Evolutionary conservation across 2,113 vertebrate genomes (phyloP).

Genomic region (Pseudorhombus dupliciocellatus): DNA sequence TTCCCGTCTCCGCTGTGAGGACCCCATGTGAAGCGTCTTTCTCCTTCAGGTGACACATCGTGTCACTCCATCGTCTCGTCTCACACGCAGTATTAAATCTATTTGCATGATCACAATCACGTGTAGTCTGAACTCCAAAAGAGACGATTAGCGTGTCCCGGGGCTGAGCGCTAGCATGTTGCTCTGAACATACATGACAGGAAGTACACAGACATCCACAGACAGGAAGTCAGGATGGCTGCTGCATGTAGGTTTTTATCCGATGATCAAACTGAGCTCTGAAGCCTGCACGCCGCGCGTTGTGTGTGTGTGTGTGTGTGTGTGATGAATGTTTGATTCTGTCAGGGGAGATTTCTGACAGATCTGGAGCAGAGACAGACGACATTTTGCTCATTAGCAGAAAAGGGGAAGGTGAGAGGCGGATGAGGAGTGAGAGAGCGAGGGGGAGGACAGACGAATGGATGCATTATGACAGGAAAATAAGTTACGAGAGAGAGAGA

Average conservation of each 20-base stretch:
- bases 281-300: too few species aligned
- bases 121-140: neutral
- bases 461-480: slow-evolving; percentile 9
- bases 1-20: neutral
- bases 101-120: neutral
- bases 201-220: neutral
- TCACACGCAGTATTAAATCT: slow-evolving; percentile 1
- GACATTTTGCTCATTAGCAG: slow-evolving; percentile 64
- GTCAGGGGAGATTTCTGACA: slow-evolving; percentile 69
- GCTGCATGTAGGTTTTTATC: slow-evolving; percentile 22
- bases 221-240: neutral
- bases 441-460: slow-evolving; percentile 32
- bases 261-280: slow-evolving; percentile 45
- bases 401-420: slow-evolving; percentile 58
- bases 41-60: too few species aligned
- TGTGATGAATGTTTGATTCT: slow-evolving; percentile 71
- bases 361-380: slow-evolving; percentile 69
- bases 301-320: slow-evolving; percentile 26
- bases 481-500: slow-evolving; percentile 26
- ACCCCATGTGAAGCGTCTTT: neutral
- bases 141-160: neutral
- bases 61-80: too few species aligned
- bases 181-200: slow-evolving; percentile 15
- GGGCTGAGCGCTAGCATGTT: neutral
- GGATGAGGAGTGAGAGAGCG: slow-evolving; percentile 28